Conservation (phyloP, 2,113 vertebrate genomes). For the Microcebus jonahi region DNA sequence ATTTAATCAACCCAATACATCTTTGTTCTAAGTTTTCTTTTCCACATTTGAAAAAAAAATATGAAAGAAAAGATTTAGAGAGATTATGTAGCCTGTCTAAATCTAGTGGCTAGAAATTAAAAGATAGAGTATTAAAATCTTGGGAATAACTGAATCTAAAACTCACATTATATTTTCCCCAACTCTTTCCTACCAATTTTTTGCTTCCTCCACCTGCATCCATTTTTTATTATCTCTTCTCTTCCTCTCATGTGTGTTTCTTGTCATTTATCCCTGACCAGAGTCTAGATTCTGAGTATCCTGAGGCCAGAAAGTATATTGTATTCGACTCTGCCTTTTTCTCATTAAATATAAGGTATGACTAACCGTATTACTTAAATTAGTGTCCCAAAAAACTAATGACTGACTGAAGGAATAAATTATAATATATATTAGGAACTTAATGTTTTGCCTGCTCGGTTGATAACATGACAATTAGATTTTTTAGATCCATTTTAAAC, state of each 20-base stretch:
- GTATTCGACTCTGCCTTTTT: not conserved
- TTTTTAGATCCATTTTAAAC: not conserved
- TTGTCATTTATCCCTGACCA: not conserved
- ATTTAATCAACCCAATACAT: not conserved
- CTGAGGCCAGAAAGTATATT: not conserved
- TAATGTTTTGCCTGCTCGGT: not conserved
- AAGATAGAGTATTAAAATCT: not conserved
- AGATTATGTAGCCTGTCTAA: not conserved
- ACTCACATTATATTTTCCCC: not conserved
- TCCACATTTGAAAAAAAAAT: not conserved
- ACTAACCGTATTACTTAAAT: not conserved
- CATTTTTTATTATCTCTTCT: not conserved
- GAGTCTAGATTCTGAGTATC: not conserved
- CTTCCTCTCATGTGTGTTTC: not conserved
- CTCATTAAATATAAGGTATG: not conserved
- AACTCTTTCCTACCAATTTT: not conserved
- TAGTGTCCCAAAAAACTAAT: not conserved
- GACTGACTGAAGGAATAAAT: not conserved
- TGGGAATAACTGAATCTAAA: not conserved
- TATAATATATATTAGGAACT: not conserved
- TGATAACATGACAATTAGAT: not conserved
- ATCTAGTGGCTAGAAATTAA: not conserved
- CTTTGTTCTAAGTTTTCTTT: not conserved
- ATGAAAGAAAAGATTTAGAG: not conserved
- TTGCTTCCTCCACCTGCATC: not conserved